These are phyloP conservation scores for Sardina pilchardus DNA, from an alignment of 2,113 vertebrate genomes.

Conservation along the genomic window DNA sequence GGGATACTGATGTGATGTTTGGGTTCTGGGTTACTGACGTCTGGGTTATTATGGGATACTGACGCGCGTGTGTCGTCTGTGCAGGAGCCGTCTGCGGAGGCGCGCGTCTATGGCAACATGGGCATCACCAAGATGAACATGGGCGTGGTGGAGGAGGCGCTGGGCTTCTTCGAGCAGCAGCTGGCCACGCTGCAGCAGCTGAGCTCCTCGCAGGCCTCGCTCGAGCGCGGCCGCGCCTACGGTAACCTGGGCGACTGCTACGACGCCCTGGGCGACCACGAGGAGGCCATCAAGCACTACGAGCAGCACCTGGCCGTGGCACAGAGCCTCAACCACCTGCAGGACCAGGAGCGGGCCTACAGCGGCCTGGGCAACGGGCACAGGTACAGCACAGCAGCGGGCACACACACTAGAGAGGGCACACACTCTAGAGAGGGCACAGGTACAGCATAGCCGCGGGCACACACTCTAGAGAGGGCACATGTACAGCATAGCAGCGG, in stretches of 20 bases:
- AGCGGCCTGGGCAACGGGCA: constrained; percentile 89
- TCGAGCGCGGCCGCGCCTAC: constrained; percentile 87
- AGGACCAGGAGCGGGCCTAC: constrained; percentile 94
- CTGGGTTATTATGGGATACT: background rate
- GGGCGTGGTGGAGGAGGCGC: constrained; percentile 90
- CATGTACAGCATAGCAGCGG: too few species aligned
- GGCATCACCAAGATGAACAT: constrained; percentile 98
- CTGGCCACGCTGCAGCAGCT: constrained; percentile 92
- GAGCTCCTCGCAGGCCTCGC: constrained; percentile 80
- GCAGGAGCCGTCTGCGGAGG: constrained; percentile 84
- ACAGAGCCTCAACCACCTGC: constrained; percentile 88
- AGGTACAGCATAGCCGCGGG: too few species aligned
- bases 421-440: background rate
- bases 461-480: too few species aligned
- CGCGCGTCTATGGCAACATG: constrained; percentile 96
- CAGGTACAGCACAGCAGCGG: constrained; percentile 72
- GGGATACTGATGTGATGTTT: too few species aligned
- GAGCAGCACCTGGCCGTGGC: constrained; percentile 91
- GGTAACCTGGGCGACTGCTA: constrained; percentile 96
- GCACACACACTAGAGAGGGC: background rate
- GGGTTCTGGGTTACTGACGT: too few species aligned
- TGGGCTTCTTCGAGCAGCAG: constrained; percentile 95
- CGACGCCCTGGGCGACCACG: constrained; percentile 87
- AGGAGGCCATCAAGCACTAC: constrained; percentile 92
- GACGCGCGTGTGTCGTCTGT: background rate